phyloP scores from a whole-genome alignment of 1,140 invertebrate species.

The Eubasilissa regina region DNA sequence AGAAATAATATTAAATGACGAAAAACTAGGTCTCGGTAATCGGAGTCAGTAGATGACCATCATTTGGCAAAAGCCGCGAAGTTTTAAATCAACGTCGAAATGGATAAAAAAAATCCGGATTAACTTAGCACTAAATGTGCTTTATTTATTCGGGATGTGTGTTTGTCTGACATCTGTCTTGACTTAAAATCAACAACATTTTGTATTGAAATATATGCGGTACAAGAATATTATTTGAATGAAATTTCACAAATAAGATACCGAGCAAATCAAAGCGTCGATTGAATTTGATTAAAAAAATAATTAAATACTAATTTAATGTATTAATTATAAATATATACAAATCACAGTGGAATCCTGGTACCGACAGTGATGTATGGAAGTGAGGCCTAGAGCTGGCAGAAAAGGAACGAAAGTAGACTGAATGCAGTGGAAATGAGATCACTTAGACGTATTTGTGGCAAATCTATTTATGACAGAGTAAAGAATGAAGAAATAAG shows the following conservation, averaged over 20 bases:
- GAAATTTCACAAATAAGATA: neutral
- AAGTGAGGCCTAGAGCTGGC: no score
- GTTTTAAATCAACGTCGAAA: conserved; percentile 25
- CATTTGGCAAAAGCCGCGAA: conserved; percentile 2
- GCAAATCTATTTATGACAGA: no score
- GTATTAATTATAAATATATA: no score
- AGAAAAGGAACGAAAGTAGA: no score
- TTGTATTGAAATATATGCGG: conserved; percentile 2
- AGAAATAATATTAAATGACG: conserved; percentile 3
- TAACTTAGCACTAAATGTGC: conserved; percentile 14
- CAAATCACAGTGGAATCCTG: no score
- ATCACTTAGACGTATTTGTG: no score
- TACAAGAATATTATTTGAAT: neutral
- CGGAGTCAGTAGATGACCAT: neutral
- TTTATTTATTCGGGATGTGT: conserved; percentile 20
- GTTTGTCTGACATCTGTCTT: conserved; percentile 35
- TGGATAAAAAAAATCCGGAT: conserved; percentile 14
- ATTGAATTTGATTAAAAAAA: no score
- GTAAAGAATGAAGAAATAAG: no score
- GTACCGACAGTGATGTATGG: no score
- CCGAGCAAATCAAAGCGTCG: no score
- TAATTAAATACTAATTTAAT: no score
- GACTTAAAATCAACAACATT: conserved; percentile 23
- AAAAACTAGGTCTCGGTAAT: neutral
- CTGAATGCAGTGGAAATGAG: no score